phyloP scores from a whole-genome alignment of 2,113 vertebrate species.

The Callaeas wilsoni region DNA sequence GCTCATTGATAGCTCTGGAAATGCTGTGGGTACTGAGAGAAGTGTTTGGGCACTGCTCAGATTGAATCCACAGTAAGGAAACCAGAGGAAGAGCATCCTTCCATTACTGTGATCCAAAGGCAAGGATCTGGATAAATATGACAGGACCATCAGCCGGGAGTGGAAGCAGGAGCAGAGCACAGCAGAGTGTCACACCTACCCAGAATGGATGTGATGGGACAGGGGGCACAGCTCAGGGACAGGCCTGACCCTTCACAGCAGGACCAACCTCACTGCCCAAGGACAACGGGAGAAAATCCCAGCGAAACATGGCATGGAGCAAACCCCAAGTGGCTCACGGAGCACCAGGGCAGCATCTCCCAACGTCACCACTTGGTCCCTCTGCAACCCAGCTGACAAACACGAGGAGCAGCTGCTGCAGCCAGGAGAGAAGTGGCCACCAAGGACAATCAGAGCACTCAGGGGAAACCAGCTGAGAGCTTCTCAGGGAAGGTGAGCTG shows the following conservation, averaged over 20 bases:
- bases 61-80: neutral
- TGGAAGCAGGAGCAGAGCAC: neutral
- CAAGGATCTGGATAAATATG: neutral
- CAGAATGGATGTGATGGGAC: neutral
- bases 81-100: neutral
- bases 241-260: neutral
- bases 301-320: neutral
- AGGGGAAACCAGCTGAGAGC: neutral
- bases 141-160: neutral
- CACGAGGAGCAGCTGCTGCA: neutral
- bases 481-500: neutral
- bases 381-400: neutral
- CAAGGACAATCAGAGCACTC: neutral
- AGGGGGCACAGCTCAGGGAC: neutral
- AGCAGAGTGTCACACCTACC: rapidly evolving
- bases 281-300: rapidly evolving
- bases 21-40: neutral
- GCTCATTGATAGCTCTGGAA: neutral
- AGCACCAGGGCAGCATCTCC: neutral
- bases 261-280: neutral
- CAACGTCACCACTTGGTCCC: rapidly evolving
- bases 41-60: neutral
- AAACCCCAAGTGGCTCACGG: neutral
- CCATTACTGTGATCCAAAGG: neutral
- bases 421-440: neutral